Percentiles rank a stretch among this genome's conserved stretches.
Conservation (phyloP, 2,113 vertebrate species). For the Pontoporia blainvillei region DNA sequence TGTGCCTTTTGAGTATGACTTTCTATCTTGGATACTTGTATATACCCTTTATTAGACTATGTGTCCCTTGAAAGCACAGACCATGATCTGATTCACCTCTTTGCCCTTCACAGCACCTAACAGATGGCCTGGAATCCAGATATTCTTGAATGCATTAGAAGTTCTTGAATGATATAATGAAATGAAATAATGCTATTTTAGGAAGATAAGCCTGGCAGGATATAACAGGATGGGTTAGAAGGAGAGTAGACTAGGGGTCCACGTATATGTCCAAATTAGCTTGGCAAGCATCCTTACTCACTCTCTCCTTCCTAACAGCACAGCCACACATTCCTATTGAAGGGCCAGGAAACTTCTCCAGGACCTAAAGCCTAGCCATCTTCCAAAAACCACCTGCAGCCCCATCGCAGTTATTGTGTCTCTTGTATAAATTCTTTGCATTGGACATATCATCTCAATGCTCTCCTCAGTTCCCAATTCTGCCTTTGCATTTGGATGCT, state of each 20-base stretch:
- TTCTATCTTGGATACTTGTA: background rate
- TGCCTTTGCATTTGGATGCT: background rate
- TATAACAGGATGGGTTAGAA: background rate
- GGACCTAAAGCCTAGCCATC: background rate
- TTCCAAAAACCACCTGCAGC: background rate
- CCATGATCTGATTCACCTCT: background rate
- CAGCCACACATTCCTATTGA: background rate
- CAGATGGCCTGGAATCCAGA: background rate
- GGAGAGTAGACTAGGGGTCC: background rate
- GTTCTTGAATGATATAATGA: background rate
- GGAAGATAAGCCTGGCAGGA: background rate
- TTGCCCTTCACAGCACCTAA: background rate
- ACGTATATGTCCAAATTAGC: background rate
- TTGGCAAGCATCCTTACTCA: background rate
- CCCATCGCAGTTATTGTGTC: background rate
- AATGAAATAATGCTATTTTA: constrained; percentile 6
- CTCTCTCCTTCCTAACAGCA: background rate
- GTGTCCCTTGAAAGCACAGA: background rate
- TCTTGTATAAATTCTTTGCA: background rate
- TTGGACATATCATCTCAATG: background rate
- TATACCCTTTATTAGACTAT: background rate
- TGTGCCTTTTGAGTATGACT: background rate
- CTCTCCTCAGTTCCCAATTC: background rate
- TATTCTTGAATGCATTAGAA: background rate
- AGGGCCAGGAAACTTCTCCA: background rate